Evolutionary conservation across 2,888 invertebrate genomes (phyloP).

Genomic region (Synanthedon tipuliformis): DNA sequence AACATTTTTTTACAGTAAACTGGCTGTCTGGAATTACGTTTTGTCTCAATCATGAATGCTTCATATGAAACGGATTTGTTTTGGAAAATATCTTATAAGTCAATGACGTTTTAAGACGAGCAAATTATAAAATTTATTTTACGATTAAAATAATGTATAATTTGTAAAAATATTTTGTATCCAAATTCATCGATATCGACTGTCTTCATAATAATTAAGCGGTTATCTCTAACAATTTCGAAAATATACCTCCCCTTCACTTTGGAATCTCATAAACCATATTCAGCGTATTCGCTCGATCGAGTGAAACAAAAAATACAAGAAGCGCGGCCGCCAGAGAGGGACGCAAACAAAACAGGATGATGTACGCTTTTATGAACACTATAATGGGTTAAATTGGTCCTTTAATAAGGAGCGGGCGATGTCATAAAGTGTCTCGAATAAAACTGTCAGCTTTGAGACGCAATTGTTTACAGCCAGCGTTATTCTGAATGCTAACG

Average conservation of each 20-base stretch:
- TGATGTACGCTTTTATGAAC: conserved; percentile 64
- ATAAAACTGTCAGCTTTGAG: conserved; percentile 45
- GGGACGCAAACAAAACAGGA: conserved; percentile 51
- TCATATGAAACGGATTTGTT: no score
- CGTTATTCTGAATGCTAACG: conserved; percentile 21
- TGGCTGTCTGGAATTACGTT: no score
- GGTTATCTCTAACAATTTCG: conserved; percentile 26
- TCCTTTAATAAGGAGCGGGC: conserved; percentile 49
- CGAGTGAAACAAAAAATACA: conserved; percentile 23
- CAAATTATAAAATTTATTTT: no score
- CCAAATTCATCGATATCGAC: conserved; percentile 12
- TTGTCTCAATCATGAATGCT: no score
- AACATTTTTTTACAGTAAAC: no score
- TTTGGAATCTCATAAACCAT: conserved; percentile 58
- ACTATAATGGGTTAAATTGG: conserved; percentile 67
- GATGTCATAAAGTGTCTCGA: conserved; percentile 49
- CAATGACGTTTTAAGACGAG: no score
- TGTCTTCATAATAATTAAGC: conserved; percentile 1
- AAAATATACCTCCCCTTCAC: conserved; percentile 47
- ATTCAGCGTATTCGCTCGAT: conserved; percentile 32
- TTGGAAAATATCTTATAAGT: no score
- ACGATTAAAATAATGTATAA: no score
- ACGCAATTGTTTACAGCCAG: conserved; percentile 28
- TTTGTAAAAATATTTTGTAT: background rate
- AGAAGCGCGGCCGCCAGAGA: conserved; percentile 11